A percentile compares a stretch with the other conserved stretches of the same genome.
These are phyloP conservation scores for Epinephelus cyanopodus DNA, from an alignment of 2,113 vertebrate genomes.

Conservation along the genomic window DNA sequence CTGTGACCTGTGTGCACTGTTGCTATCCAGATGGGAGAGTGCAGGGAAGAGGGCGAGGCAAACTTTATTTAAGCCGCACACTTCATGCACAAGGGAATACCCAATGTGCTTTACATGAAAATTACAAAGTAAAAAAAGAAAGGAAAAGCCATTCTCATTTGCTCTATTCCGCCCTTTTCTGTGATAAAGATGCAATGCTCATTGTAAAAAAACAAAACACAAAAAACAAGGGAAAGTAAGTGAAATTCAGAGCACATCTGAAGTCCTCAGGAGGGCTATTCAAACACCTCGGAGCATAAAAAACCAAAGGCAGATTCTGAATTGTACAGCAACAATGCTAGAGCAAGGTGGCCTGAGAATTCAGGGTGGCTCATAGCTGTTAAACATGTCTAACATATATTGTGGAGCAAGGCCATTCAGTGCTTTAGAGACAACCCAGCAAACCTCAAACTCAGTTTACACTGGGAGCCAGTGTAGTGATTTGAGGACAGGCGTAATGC, in stretches of 20 bases:
- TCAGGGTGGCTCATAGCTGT: not conserved
- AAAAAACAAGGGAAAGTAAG: not conserved
- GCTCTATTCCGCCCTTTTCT: not conserved
- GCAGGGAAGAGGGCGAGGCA: not conserved
- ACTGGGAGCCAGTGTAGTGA: not conserved
- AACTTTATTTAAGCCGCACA: conserved; percentile 1
- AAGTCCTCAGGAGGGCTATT: not conserved
- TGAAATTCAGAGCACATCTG: not conserved
- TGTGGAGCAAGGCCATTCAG: conserved; percentile 7
- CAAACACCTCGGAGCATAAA: not conserved
- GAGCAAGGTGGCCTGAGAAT: no score
- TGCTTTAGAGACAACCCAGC: not conserved
- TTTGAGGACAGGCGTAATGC: conserved; percentile 13
- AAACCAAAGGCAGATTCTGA: conserved; percentile 2
- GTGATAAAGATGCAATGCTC: not conserved
- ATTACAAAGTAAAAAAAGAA: not conserved
- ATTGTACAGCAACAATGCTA: not conserved
- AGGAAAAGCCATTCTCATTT: not conserved
- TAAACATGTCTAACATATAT: not conserved
- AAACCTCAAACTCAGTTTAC: not conserved
- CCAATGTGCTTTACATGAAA: not conserved
- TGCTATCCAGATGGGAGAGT: not conserved
- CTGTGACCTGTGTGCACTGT: conserved; percentile 27
- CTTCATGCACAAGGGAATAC: not conserved
- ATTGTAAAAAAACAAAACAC: conserved; percentile 4